phyloP scores from a whole-genome alignment of 2,113 vertebrate species.

The Morone chrysops region DNA sequence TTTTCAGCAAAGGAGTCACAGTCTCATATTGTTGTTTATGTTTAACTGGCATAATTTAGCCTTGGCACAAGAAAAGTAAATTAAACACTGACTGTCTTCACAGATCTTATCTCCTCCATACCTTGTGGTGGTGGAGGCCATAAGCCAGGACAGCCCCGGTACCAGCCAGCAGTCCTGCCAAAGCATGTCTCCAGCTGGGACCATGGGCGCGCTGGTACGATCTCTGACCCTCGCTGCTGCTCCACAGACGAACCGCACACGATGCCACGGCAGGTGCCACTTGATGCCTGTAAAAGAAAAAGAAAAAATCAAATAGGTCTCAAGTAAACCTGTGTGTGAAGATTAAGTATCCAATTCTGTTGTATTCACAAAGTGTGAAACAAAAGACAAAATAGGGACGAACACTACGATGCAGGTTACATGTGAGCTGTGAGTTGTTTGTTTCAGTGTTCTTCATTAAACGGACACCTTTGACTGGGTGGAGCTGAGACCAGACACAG shows the following conservation, averaged over 20 bases:
- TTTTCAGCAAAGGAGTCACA: background rate
- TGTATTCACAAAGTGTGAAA: background rate
- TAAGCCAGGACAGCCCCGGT: conserved; percentile 80
- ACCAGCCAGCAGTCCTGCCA: conserved; percentile 83
- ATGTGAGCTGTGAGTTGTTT: background rate
- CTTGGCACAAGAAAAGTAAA: background rate
- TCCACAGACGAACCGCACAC: conserved; percentile 55
- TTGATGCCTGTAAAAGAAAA: conserved; percentile 40
- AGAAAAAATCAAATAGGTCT: background rate
- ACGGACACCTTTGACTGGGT: background rate
- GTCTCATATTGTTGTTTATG: background rate
- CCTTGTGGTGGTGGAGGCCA: conserved; percentile 77
- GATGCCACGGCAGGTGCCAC: conserved; percentile 40
- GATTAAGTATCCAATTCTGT: too few relatives aligned
- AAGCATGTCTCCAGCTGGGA: conserved; percentile 70
- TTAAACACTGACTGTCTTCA: background rate
- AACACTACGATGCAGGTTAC: background rate
- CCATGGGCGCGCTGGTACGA: conserved; percentile 32
- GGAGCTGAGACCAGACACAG: background rate
- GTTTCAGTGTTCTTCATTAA: background rate
- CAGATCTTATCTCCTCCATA: conserved; percentile 35
- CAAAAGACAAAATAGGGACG: background rate
- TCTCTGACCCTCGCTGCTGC: conserved; percentile 51
- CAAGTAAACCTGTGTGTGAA: background rate
- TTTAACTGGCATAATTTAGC: background rate